A percentile compares a stretch with the other conserved stretches of the same genome.
These are phyloP conservation scores for Dastarcus helophoroides DNA, from an alignment of 2,888 invertebrate genomes.

Conservation along the genomic window DNA sequence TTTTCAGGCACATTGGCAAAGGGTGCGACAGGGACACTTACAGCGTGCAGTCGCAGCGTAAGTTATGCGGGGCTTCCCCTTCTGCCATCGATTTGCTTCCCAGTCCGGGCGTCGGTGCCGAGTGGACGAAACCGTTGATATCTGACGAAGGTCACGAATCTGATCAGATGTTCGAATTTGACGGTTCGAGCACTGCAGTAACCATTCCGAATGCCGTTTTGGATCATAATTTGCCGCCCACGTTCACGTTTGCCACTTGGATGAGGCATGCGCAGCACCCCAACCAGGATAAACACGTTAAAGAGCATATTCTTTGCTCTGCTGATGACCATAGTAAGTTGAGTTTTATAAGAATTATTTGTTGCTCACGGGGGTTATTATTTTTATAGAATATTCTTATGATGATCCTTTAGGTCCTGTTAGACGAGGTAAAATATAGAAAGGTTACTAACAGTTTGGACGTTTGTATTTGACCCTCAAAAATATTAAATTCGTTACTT, in stretches of 20 bases:
- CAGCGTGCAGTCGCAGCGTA: conserved; percentile 71
- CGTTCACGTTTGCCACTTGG: conserved; percentile 90
- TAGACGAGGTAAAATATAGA: no score
- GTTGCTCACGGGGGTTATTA: no score
- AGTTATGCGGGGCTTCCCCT: conserved; percentile 75
- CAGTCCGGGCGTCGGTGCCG: conserved; percentile 62
- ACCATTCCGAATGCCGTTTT: conserved; percentile 68
- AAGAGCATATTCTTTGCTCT: conserved; percentile 94
- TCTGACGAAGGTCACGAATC: conserved; percentile 74
- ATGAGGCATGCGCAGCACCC: conserved; percentile 80
- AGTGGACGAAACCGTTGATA: conserved; percentile 72
- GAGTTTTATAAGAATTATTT: no score
- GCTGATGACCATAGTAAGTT: conserved; percentile 96
- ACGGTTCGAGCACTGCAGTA: conserved; percentile 80
- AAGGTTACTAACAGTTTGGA: no score
- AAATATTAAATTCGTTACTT: no score
- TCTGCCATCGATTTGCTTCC: conserved; percentile 81
- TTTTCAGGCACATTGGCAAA: conserved; percentile 73
- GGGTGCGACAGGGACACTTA: conserved; percentile 95
- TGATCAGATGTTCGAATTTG: conserved; percentile 92
- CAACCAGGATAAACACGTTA: conserved; percentile 75
- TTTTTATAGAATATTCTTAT: no score
- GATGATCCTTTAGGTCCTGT: no score
- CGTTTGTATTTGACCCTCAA: no score
- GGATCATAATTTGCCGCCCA: conserved; percentile 63